Base-by-base conservation (phyloP, 2,113 vertebrate species). In the Colaptes auratus region DNA sequence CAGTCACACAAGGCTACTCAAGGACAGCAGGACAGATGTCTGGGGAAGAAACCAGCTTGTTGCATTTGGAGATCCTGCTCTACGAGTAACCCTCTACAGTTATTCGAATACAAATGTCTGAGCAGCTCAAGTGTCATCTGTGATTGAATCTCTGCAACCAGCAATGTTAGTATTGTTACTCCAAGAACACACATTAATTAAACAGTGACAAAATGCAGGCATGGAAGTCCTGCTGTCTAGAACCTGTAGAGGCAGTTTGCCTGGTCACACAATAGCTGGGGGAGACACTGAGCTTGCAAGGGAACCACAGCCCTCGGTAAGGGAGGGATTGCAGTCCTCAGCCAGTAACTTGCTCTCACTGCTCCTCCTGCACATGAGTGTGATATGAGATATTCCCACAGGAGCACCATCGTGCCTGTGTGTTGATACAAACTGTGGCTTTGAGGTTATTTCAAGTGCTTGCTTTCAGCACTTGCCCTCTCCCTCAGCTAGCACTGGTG, bases 111-210 rank as follows among this genome's bases (percentile, higher is more conserved):
- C 24, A 63, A 82, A 88, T 55, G 60, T 86, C 61, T 81, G 58
- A 39, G 73, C 64, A 91, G 69, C 61, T 91, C 1, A 88, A 74
- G 35, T 91, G 80, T 72, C 86, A 46, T 36, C 28, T 16, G 12
- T 73, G 73, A 94, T 94, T 93, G 75, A 78, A 83, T 55, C 35
- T 83, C 59, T 64, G 58, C 58, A 94, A 93, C 80, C 90, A 95
- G 90, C 95, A 91, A 96, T 88, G 70, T 59, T 88, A 95, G 90
- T 92, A 79, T 75, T 86, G 69, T 65, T 95, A 90, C 90, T 91
- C 84, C 80, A 90, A 94, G 59, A 95, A 66, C 66, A 92, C 66
- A 94, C 90, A 93, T 96, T 95, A 92, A 97, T 96, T 95, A 77
- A 42, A 67, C 85, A 71, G 88, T 94, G 90, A 93, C 76, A 88